A percentile compares a stretch with the other conserved stretches of the same genome.
Evolutionary conservation across 2,888 invertebrate species (phyloP).

Genomic region (Allophyes oxyacanthae): DNA sequence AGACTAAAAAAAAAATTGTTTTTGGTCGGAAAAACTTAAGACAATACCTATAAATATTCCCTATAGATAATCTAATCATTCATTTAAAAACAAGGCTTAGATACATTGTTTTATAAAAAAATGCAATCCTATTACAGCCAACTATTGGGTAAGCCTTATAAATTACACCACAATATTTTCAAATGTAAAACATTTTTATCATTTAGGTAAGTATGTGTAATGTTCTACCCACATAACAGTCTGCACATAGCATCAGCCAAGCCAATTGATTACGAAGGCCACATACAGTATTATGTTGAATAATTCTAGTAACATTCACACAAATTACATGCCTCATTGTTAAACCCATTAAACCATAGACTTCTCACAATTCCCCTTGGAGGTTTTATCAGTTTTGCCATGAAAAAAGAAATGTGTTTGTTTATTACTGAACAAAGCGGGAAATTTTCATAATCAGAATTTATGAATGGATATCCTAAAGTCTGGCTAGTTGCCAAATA

Average conservation of each 20-base stretch:
- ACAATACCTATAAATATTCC: no score
- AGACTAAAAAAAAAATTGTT: no score
- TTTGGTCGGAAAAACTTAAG: no score
- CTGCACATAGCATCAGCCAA: constrained; percentile 35
- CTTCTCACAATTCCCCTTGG: constrained; percentile 55
- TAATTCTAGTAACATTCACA: constrained; percentile 61
- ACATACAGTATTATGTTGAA: constrained; percentile 50
- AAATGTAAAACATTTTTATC: constrained; percentile 3
- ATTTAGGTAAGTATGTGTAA: constrained; percentile 11
- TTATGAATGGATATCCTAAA: constrained; percentile 29
- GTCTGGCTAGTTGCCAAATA: constrained; percentile 36
- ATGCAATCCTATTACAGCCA: no score
- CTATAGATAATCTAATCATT: no score
- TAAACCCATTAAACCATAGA: constrained; percentile 51
- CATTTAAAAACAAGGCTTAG: no score
- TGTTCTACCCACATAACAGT: constrained; percentile 40
- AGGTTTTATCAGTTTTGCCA: constrained; percentile 51
- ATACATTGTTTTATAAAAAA: no score
- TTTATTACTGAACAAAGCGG: constrained; percentile 15
- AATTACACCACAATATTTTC: no score
- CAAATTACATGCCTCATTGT: constrained; percentile 51
- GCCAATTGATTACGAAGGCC: constrained; percentile 64
- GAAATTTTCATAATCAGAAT: constrained; percentile 19
- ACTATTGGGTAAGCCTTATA: no score
- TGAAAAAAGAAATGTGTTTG: constrained; percentile 28